Percentiles rank a stretch among this genome's conserved stretches.
Conservation (phyloP, 2,113 vertebrate genomes). For the Setophaga kirtlandii region DNA sequence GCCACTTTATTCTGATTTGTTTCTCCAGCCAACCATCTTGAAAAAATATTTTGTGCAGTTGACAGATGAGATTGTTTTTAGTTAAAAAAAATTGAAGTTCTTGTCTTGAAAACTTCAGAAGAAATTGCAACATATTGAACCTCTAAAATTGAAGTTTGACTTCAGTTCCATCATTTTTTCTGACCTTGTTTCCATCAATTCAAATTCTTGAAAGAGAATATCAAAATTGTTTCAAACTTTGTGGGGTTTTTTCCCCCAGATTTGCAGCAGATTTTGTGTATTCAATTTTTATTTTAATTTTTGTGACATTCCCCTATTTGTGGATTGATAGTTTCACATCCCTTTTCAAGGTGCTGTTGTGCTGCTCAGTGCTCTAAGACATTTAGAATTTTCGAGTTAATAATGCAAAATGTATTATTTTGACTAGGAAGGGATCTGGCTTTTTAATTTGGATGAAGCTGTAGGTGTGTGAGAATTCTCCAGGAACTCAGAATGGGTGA, state of each 20-base stretch:
- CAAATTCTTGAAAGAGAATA: background rate
- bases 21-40: background rate
- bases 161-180: background rate
- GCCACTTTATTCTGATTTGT: background rate
- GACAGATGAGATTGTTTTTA: background rate
- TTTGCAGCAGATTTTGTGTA: background rate
- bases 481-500: background rate
- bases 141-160: background rate
- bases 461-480: background rate
- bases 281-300: background rate
- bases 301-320: background rate
- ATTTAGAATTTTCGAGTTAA: background rate
- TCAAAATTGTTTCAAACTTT: background rate
- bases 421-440: too few relatives aligned
- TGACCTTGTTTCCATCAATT: background rate
- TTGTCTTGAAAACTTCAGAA: background rate
- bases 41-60: background rate
- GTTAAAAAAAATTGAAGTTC: background rate
- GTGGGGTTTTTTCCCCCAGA: too few relatives aligned
- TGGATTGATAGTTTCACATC: background rate
- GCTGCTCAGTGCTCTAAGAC: background rate
- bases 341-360: background rate
- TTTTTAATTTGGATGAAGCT: background rate
- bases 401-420: background rate
- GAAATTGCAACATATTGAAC: background rate